Conservation (phyloP, 2,888 invertebrate genomes). For the Psococerastis gibbosa region DNA sequence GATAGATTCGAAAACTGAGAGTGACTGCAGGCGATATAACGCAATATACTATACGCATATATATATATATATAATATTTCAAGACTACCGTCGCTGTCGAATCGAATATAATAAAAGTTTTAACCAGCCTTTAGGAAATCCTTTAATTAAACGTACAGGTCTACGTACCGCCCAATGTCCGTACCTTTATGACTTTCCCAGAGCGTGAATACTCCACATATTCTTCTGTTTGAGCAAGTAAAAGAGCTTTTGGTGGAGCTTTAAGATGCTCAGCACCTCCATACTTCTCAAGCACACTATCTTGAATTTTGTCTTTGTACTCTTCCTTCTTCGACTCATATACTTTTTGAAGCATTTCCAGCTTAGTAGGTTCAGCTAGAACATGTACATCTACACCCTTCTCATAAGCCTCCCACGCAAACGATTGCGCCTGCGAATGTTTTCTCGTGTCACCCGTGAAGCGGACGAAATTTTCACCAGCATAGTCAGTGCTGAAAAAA, state of each 20-base stretch:
- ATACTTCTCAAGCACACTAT: conserved; percentile 72
- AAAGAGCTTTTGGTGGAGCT: conserved; percentile 69
- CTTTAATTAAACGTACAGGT: too few species aligned
- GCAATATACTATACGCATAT: too few species aligned
- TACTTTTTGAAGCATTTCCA: conserved; percentile 77
- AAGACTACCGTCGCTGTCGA: too few species aligned
- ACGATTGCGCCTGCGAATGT: conserved; percentile 81
- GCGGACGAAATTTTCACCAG: conserved; percentile 91
- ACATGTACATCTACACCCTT: conserved; percentile 87
- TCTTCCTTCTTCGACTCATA: conserved; percentile 79
- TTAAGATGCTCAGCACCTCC: conserved; percentile 87
- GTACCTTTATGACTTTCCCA: conserved; percentile 53
- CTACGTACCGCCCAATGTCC: too few species aligned
- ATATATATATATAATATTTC: too few species aligned
- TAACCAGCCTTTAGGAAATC: too few species aligned
- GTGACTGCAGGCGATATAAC: too few species aligned
- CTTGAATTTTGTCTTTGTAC: conserved; percentile 61
- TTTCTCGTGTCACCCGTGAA: conserved; percentile 84
- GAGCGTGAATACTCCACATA: conserved; percentile 90
- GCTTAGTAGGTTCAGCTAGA: conserved; percentile 92
- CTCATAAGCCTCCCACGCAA: conserved; percentile 94
- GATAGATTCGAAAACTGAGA: too few species aligned
- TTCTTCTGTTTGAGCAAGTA: conserved; percentile 86
- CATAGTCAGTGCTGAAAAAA: conserved; percentile 45
- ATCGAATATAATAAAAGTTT: too few species aligned